phyloP scores from a whole-genome alignment of 2,888 invertebrate species.

The Pyrochroa serraticornis region DNA sequence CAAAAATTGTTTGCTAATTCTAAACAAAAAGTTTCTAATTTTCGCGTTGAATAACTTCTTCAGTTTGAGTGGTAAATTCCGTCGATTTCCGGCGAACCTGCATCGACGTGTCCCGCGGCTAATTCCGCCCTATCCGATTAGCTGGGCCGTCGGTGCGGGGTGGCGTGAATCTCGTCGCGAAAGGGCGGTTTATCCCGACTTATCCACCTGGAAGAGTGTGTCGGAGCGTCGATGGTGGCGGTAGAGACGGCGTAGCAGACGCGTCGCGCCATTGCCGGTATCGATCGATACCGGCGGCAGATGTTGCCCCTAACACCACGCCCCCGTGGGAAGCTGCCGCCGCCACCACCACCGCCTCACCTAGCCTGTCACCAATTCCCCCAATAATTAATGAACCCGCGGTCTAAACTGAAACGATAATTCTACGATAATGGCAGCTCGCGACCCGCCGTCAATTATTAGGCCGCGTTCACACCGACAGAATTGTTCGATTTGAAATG shows the following conservation, averaged over 20 bases:
- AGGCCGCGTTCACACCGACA: constrained; percentile 26
- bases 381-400: constrained; percentile 56
- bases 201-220: too few species aligned
- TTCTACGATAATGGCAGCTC: constrained; percentile 62
- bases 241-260: constrained; percentile 24
- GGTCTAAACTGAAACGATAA: constrained; percentile 60
- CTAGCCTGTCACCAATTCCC: constrained; percentile 50
- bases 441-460: constrained; percentile 56
- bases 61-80: too few species aligned
- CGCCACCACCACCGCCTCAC: constrained; percentile 38
- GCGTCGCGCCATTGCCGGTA: constrained; percentile 48
- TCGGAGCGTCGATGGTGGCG: neutral
- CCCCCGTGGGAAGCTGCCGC: constrained; percentile 39
- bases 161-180: too few species aligned
- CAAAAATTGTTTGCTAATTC: too few species aligned
- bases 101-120: too few species aligned
- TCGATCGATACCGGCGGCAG: constrained; percentile 47
- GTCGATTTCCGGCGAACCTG: too few species aligned
- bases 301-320: constrained; percentile 46
- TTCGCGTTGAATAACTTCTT: too few species aligned
- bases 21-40: too few species aligned
- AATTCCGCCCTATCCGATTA: too few species aligned
- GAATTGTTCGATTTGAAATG: too few species aligned
- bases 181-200: too few species aligned
- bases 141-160: too few species aligned